A percentile compares a stretch with the other conserved stretches of the same genome.
These are phyloP conservation scores for Amphiprion percula DNA, from an alignment of 2,113 vertebrate species.

Conservation along the genomic window DNA sequence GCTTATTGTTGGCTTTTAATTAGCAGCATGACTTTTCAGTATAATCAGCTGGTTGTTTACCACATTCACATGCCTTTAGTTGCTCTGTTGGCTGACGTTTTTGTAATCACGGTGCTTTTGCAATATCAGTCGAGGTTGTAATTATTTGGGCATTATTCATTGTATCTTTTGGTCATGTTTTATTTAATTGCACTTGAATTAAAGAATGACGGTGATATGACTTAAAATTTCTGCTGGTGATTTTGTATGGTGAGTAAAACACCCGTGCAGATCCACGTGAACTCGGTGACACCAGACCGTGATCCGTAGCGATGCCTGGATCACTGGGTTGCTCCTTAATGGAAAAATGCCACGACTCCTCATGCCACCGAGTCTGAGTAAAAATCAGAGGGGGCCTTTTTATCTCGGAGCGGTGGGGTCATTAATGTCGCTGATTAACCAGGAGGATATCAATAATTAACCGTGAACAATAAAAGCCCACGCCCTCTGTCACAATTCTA, in stretches of 20 bases:
- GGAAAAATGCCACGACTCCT: conserved; percentile 25
- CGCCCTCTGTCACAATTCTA: conserved; percentile 66
- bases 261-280: too few relatives aligned
- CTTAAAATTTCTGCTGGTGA: background rate
- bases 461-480: conserved; percentile 66
- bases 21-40: background rate
- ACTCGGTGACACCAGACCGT: too few relatives aligned
- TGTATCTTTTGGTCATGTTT: background rate
- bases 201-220: conserved; percentile 9
- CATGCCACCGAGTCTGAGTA: background rate
- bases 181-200: conserved; percentile 37
- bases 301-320: background rate
- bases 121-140: background rate
- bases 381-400: conserved; percentile 18
- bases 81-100: background rate
- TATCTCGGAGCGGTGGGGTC: conserved; percentile 43
- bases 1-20: conserved; percentile 7
- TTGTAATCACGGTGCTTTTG: conserved; percentile 9
- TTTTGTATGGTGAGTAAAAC: background rate
- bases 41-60: background rate
- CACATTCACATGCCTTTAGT: conserved; percentile 19
- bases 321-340: conserved; percentile 4
- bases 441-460: conserved; percentile 80
- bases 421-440: conserved; percentile 77
- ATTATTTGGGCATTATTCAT: conserved; percentile 22